A percentile compares a stretch with the other conserved stretches of the same genome.
These are phyloP conservation scores for Pachyrhynchus sulphureomaculatus DNA, from an alignment of 1,140 invertebrate genomes.

Conservation along the genomic window DNA sequence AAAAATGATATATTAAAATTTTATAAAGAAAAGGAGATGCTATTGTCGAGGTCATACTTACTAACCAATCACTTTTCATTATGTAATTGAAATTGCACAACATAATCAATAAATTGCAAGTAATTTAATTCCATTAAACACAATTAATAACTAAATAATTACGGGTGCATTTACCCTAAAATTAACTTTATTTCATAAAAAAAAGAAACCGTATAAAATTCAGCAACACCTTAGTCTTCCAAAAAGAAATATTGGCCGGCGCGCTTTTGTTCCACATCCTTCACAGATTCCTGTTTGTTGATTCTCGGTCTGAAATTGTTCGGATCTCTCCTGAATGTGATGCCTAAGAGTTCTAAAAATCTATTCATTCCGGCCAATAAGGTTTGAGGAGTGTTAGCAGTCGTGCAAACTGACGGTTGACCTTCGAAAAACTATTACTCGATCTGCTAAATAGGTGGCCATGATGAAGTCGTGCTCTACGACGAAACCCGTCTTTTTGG, in stretches of 20 bases:
- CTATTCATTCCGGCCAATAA: constrained; percentile 97
- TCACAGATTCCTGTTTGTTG: constrained; percentile 95
- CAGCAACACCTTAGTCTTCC: constrained; percentile 77
- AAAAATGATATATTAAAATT: no score
- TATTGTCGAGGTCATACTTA: no score
- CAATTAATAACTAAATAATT: no score
- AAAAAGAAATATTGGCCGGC: constrained; percentile 98
- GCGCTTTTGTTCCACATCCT: constrained; percentile 97
- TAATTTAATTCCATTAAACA: no score
- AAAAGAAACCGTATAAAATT: no score
- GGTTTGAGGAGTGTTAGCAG: constrained; percentile 90
- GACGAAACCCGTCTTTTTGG: constrained; percentile 99
- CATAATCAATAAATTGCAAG: no score
- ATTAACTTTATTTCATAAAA: no score
- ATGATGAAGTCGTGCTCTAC: constrained; percentile 99
- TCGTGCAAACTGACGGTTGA: constrained; percentile 81
- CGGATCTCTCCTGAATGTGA: constrained; percentile 97
- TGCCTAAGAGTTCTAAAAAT: constrained; percentile 94
- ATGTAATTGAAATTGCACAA: no score
- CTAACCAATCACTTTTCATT: no score
- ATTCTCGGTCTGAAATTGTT: constrained; percentile 98
- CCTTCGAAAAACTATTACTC: constrained; percentile 99
- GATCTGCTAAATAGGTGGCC: constrained; percentile 98
- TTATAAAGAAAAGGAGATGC: no score
- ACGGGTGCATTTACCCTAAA: no score